Conservation (phyloP, 2,888 invertebrate genomes). For the Pharmacophagus antenor region DNA sequence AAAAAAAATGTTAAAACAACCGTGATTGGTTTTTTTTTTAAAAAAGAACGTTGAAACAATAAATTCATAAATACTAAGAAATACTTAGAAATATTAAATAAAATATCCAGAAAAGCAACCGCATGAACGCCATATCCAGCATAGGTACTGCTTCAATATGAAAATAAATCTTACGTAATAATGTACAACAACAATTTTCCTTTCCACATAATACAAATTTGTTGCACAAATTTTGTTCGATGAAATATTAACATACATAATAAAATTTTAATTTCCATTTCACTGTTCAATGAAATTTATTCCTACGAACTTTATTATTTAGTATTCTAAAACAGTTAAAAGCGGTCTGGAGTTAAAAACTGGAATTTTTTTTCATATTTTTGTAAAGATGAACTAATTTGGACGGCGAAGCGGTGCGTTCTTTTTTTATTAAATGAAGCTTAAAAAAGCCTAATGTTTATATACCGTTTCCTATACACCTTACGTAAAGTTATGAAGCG, state of each 20-base stretch:
- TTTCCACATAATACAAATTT: background rate
- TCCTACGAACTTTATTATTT: conserved; percentile 3
- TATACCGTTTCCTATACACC: conserved; percentile 2
- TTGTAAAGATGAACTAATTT: conserved; percentile 36
- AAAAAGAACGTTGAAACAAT: background rate
- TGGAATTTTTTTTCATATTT: conserved; percentile 3
- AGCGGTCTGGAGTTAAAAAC: conserved; percentile 12
- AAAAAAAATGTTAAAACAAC: background rate
- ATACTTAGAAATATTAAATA: background rate
- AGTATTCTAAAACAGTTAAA: conserved; percentile 16
- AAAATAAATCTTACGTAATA: no score
- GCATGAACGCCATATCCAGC: background rate
- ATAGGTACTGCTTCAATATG: background rate
- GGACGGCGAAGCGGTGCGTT: conserved; percentile 51
- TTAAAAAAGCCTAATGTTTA: conserved; percentile 3
- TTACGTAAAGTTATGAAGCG: conserved; percentile 13
- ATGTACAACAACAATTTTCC: background rate
- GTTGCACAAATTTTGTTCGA: background rate
- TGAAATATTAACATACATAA: background rate
- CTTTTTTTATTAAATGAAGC: conserved; percentile 31
- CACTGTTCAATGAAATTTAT: conserved; percentile 2
- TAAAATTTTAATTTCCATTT: background rate
- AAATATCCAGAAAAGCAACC: background rate
- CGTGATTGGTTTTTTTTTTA: no score
- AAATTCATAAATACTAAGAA: background rate